phyloP scores from a whole-genome alignment of 2,113 vertebrate genomes.

The Centrocercus urophasianus region DNA sequence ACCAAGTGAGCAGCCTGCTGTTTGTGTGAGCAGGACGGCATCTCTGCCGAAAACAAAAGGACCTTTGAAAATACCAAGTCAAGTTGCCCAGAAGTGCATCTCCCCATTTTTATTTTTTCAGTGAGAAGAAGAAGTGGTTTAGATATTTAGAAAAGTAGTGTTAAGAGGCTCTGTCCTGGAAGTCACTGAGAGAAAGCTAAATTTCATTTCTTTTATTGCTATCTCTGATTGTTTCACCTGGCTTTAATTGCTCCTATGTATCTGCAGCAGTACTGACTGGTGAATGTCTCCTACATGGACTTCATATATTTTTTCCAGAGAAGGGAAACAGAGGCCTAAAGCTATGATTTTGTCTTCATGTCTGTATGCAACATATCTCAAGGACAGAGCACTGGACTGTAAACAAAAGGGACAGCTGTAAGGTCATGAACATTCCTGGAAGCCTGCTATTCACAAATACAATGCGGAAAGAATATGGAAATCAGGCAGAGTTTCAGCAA shows the following conservation, averaged over 20 bases:
- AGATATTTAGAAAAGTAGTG: neutral
- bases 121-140: neutral
- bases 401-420: slow-evolving; percentile 75
- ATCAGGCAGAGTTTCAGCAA: slow-evolving; percentile 42
- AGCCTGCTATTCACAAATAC: slow-evolving; percentile 63
- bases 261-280: neutral
- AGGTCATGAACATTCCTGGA: slow-evolving; percentile 71
- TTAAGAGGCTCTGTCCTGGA: neutral
- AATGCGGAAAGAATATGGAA: slow-evolving; percentile 61
- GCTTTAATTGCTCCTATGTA: neutral
- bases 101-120: neutral
- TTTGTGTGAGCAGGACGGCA: neutral
- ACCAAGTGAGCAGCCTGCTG: neutral
- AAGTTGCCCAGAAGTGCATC: neutral
- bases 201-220: slow-evolving; percentile 17
- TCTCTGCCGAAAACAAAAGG: neutral
- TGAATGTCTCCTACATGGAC: neutral
- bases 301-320: slow-evolving; percentile 57
- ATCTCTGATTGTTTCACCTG: neutral
- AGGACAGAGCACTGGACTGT: slow-evolving; percentile 74
- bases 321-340: slow-evolving; percentile 51
- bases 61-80: neutral
- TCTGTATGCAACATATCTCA: slow-evolving; percentile 60
- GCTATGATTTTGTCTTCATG: slow-evolving; percentile 65
- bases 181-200: neutral